Percentiles rank a stretch among this genome's conserved stretches.
phyloP scores from a whole-genome alignment of 2,797 vertebrate genomes.

The Echeneis naucrates region DNA sequence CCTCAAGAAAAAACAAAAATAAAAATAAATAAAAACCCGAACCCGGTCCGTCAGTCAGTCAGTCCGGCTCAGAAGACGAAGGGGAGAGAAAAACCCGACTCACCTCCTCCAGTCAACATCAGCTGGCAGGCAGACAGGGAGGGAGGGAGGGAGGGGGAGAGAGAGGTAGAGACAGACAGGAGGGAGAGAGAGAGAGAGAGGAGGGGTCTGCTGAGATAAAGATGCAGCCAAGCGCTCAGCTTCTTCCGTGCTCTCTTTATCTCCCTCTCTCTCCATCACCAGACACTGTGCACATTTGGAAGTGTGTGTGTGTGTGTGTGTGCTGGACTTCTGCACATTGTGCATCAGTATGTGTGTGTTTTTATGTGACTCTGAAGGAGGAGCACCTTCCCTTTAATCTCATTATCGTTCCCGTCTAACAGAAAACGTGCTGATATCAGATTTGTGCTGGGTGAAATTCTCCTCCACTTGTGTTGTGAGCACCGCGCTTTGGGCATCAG shows the following conservation, averaged over 20 bases:
- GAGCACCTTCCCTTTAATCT: conserved; percentile 6
- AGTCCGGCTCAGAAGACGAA: conserved; percentile 26
- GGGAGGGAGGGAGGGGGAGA: neutral
- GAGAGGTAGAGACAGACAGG: neutral
- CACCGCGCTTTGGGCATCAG: too few species aligned
- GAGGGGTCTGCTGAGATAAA: conserved; percentile 52
- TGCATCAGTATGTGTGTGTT: too few species aligned
- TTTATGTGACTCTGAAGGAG: neutral
- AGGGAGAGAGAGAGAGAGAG: conserved; percentile 16
- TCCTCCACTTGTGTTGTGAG: too few species aligned
- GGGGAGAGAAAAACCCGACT: conserved; percentile 15
- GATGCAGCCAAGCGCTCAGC: conserved; percentile 38
- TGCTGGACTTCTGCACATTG: too few species aligned
- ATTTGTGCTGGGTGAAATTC: neutral
- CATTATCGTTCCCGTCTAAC: conserved; percentile 5
- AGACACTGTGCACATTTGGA: conserved; percentile 22
- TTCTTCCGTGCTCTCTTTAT: conserved; percentile 23
- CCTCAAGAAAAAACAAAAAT: too few species aligned
- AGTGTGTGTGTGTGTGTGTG: neutral
- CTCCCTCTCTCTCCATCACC: conserved; percentile 8
- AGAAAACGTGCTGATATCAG: neutral
- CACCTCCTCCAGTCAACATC: conserved; percentile 63
- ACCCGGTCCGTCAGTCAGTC: conserved; percentile 16
- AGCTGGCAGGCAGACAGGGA: conserved; percentile 41
- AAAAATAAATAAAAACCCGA: too few species aligned